Percentiles rank a stretch among this genome's conserved stretches.
These are phyloP conservation scores for Chaenogobius annularis DNA, from an alignment of 2,113 vertebrate species.

Conservation along the genomic window DNA sequence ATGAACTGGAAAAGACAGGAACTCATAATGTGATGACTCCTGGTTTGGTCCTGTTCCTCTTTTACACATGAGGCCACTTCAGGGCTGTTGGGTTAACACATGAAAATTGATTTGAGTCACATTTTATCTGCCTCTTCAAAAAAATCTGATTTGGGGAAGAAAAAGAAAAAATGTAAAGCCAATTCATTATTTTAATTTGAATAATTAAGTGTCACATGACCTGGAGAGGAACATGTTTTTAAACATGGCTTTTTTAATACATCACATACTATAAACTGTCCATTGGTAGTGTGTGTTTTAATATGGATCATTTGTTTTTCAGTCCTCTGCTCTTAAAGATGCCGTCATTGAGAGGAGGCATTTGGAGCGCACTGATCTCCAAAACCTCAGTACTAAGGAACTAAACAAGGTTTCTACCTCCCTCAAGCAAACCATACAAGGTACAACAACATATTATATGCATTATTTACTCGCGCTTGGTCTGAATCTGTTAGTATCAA, in stretches of 20 bases:
- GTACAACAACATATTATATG: slow-evolving; percentile 30
- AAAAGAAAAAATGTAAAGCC: too few species aligned
- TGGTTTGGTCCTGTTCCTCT: too few species aligned
- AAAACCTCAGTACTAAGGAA: slow-evolving; percentile 61
- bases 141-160: too few species aligned
- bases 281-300: neutral
- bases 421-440: slow-evolving; percentile 74
- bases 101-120: too few species aligned
- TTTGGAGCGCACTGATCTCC: slow-evolving; percentile 60
- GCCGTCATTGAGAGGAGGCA: slow-evolving; percentile 33
- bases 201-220: neutral
- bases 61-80: too few species aligned
- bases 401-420: slow-evolving; percentile 59
- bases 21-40: too few species aligned
- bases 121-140: too few species aligned
- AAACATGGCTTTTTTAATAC: neutral
- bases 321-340: slow-evolving; percentile 28
- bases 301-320: neutral
- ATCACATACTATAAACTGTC: neutral
- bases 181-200: neutral
- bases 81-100: too few species aligned
- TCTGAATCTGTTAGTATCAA: too few species aligned
- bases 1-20: too few species aligned
- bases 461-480: too few species aligned
- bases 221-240: too few species aligned